phyloP scores from a whole-genome alignment of 1,140 invertebrate species.

The Ganaspis sp. region DNA sequence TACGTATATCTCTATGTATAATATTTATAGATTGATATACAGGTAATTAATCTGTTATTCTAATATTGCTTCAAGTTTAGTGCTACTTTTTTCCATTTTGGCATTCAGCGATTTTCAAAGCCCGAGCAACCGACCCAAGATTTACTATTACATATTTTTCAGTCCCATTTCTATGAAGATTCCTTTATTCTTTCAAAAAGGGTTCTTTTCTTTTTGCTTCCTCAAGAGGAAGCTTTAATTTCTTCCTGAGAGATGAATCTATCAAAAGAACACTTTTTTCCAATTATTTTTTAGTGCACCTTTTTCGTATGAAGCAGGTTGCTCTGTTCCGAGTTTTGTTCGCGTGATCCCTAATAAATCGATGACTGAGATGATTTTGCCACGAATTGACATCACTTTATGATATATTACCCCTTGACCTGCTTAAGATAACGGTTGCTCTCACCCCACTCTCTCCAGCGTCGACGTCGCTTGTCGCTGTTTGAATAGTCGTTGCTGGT shows the following conservation, averaged over 20 bases:
- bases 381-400: not conserved
- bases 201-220: not conserved
- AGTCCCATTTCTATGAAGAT: too few species aligned
- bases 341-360: not conserved
- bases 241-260: too few species aligned
- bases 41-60: conserved; percentile 53
- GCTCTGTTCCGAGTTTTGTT: not conserved
- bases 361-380: not conserved
- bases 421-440: conserved; percentile 69
- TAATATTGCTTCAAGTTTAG: conserved; percentile 73
- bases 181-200: too few species aligned
- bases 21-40: conserved; percentile 40
- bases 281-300: too few species aligned
- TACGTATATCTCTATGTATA: conserved; percentile 31
- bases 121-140: conserved; percentile 62
- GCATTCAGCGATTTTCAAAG: conserved; percentile 70
- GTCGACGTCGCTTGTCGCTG: conserved; percentile 65
- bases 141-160: not conserved
- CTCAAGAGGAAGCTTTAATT: too few species aligned
- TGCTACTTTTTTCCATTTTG: conserved; percentile 68
- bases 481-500: conserved; percentile 63
- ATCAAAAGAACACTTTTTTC: too few species aligned
- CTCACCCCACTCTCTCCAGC: conserved; percentile 70
- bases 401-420: conserved; percentile 64
- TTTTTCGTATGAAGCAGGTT: not conserved